Evolutionary conservation across 2,888 invertebrate genomes (phyloP).

Genomic region (Geotrupes spiniger): DNA sequence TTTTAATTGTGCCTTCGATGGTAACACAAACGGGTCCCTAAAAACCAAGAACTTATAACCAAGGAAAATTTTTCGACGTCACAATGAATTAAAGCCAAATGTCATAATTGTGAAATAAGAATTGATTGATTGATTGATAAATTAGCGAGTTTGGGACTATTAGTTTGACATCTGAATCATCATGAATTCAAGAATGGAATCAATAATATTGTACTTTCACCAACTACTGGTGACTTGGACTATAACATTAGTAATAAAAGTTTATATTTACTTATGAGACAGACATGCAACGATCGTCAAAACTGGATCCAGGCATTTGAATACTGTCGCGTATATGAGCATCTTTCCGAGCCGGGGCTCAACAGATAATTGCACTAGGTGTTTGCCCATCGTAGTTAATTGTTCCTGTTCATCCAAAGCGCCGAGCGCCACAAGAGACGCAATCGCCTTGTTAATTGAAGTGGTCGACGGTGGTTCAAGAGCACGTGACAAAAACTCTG

Average conservation of each 20-base stretch:
- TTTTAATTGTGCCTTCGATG: slow-evolving; percentile 64
- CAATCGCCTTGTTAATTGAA: slow-evolving; percentile 74
- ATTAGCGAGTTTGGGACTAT: too few species aligned
- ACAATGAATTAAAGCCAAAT: too few species aligned
- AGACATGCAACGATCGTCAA: slow-evolving; percentile 86
- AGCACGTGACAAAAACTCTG: slow-evolving; percentile 78
- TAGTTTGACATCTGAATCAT: slow-evolving; percentile 33
- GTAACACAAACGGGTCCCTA: slow-evolving; percentile 76
- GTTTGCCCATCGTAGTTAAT: slow-evolving; percentile 82
- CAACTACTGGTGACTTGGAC: too few species aligned
- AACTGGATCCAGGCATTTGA: slow-evolving; percentile 91
- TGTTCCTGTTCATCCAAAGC: slow-evolving; percentile 84
- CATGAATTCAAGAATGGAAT: slow-evolving; percentile 5
- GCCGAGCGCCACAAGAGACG: slow-evolving; percentile 71
- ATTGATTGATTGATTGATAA: too few species aligned
- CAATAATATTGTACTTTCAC: too few species aligned
- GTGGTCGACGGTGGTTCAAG: slow-evolving; percentile 81
- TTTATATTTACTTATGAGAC: slow-evolving; percentile 68
- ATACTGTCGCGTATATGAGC: slow-evolving; percentile 82
- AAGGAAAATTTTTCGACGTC: too few species aligned
- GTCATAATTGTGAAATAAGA: too few species aligned
- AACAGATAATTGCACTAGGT: slow-evolving; percentile 86
- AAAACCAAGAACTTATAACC: slow-evolving; percentile 35
- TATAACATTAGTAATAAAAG: too few species aligned
- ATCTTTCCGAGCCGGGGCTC: slow-evolving; percentile 92